Evolutionary conservation across 2,113 vertebrate genomes (phyloP).

Genomic region (Malurus alboscapulatus): DNA sequence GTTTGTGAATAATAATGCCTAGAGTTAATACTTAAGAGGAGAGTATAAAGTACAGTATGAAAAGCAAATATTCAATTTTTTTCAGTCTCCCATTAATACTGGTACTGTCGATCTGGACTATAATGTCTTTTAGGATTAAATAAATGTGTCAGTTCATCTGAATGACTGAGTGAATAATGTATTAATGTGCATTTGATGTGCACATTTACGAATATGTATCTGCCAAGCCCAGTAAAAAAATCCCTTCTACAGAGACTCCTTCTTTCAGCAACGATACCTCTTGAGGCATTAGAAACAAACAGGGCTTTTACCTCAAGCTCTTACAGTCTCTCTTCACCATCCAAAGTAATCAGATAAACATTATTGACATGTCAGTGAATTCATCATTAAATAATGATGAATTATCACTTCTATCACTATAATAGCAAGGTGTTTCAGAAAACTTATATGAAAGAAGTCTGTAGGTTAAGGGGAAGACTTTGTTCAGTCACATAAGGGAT

Average conservation of each 20-base stretch:
- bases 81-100: constrained; percentile 33
- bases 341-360: constrained; percentile 44
- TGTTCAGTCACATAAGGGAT: background rate
- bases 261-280: constrained; percentile 29
- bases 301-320: constrained; percentile 27
- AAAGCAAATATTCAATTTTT: constrained; percentile 46
- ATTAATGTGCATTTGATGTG: constrained; percentile 59
- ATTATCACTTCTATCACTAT: constrained; percentile 22
- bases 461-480: constrained; percentile 15
- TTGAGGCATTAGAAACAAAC: constrained; percentile 49
- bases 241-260: background rate
- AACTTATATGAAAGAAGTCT: constrained; percentile 25
- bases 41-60: constrained; percentile 1
- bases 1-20: constrained; percentile 20
- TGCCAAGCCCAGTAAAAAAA: constrained; percentile 44
- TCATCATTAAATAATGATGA: constrained; percentile 54
- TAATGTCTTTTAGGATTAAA: constrained; percentile 52
- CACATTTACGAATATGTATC: constrained; percentile 32
- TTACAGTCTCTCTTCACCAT: background rate
- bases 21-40: constrained; percentile 23
- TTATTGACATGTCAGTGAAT: constrained; percentile 41
- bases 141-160: constrained; percentile 47
- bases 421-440: constrained; percentile 24
- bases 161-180: constrained; percentile 66
- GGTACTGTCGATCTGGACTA: background rate